Evolutionary conservation across 1,140 invertebrate species (phyloP).

Genomic region (Paralvinella palmiformis): DNA sequence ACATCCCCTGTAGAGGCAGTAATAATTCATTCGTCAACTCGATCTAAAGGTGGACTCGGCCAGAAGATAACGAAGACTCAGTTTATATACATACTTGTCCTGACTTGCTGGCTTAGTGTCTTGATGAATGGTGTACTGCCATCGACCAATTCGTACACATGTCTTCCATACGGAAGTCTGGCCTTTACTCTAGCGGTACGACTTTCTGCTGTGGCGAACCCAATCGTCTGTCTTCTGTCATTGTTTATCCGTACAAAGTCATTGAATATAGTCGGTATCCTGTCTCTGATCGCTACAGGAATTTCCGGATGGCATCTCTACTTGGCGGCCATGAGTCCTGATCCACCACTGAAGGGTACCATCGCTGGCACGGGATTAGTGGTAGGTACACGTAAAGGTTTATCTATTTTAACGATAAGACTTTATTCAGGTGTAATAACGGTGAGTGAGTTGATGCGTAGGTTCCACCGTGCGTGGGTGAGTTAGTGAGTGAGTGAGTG

Average conservation of each 20-base stretch:
- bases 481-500: too few relatives aligned
- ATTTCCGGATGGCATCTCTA: conserved; percentile 63
- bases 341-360: conserved; percentile 61
- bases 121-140: conserved; percentile 66
- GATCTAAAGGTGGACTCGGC: too few relatives aligned
- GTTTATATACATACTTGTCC: conserved; percentile 25
- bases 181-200: conserved; percentile 78
- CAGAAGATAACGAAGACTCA: too few relatives aligned
- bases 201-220: conserved; percentile 76
- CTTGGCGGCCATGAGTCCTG: conserved; percentile 67
- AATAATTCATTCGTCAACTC: too few relatives aligned
- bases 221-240: conserved; percentile 71
- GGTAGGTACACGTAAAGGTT: conserved; percentile 63
- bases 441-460: too few relatives aligned
- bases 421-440: too few relatives aligned
- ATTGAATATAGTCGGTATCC: conserved; percentile 54
- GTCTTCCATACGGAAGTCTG: conserved; percentile 70
- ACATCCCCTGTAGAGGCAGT: too few relatives aligned
- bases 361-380: conserved; percentile 61
- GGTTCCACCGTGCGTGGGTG: too few relatives aligned
- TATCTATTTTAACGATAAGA: too few relatives aligned
- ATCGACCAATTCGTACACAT: conserved; percentile 80
- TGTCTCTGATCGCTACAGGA: conserved; percentile 54
- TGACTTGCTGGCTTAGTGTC: conserved; percentile 38
- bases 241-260: conserved; percentile 65